These are phyloP conservation scores for Oxycera nigricornis DNA, from an alignment of 2,888 invertebrate genomes.

Conservation along the genomic window DNA sequence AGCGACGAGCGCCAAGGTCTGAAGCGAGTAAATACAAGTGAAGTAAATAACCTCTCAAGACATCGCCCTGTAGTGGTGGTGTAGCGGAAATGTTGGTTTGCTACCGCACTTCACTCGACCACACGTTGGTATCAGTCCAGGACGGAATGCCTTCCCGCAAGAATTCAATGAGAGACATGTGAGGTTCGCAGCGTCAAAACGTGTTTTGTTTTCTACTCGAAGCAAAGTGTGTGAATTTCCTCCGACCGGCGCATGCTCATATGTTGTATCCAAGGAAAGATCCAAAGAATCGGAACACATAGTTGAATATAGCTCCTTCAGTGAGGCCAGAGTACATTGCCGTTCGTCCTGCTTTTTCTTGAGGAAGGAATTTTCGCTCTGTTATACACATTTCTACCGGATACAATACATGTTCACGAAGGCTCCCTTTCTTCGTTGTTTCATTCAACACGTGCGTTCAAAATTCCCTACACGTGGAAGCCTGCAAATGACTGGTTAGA, in stretches of 20 bases:
- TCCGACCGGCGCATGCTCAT: too few species aligned
- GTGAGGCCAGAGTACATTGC: too few species aligned
- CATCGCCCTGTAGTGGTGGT: conserved; percentile 12
- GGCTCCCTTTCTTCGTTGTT: too few species aligned
- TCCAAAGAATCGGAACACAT: too few species aligned
- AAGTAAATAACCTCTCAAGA: conserved; percentile 15
- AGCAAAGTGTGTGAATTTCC: too few species aligned
- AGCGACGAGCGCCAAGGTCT: conserved; percentile 16
- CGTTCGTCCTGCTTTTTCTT: too few species aligned
- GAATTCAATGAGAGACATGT: not conserved
- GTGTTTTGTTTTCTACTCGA: not conserved
- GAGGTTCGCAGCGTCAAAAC: not conserved
- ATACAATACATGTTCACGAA: too few species aligned
- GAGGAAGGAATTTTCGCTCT: too few species aligned
- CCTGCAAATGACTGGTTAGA: too few species aligned
- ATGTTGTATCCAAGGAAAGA: too few species aligned
- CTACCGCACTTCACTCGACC: not conserved
- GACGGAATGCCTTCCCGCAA: not conserved
- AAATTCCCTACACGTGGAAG: conserved; percentile 19
- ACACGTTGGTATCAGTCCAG: not conserved
- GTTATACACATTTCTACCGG: not conserved
- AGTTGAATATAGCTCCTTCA: too few species aligned
- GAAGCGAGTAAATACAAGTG: conserved; percentile 1
- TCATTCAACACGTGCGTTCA: conserved; percentile 6
- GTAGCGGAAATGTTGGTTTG: conserved; percentile 20